Evolutionary conservation across 2,888 invertebrate species (phyloP).

Genomic region (Cecidostiba fungosa): DNA sequence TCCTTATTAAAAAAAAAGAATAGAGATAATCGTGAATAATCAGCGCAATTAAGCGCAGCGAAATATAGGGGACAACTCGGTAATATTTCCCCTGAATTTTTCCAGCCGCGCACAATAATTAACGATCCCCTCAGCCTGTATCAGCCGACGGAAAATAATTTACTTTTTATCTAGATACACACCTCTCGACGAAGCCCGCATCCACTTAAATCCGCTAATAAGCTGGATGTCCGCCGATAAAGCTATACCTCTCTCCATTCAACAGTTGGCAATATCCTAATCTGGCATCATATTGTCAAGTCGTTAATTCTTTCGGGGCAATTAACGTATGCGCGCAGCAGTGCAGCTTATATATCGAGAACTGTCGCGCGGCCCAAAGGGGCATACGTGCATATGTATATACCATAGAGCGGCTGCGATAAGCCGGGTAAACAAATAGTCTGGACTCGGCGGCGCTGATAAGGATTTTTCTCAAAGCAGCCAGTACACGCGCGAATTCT

Average conservation of each 20-base stretch:
- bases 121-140: neutral
- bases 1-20: neutral
- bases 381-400: neutral
- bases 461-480: neutral
- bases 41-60: neutral
- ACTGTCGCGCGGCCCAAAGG: neutral
- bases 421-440: conserved; percentile 9
- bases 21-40: neutral
- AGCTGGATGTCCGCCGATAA: conserved; percentile 25
- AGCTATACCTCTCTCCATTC: neutral
- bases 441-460: neutral
- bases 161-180: conserved; percentile 29
- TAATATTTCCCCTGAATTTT: conserved; percentile 6
- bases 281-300: neutral
- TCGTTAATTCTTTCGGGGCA: conserved; percentile 23
- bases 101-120: neutral
- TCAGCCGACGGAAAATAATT: conserved; percentile 15
- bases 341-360: neutral
- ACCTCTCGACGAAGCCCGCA: neutral
- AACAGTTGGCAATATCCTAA: conserved; percentile 2
- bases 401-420: neutral
- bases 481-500: neutral
- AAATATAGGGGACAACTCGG: neutral
- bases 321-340: neutral
- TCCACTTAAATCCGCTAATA: conserved; percentile 15